Evolutionary conservation across 2,113 vertebrate species (phyloP), one percentile per base, ranked within the genome.

Genomic region (Prunella fulvescens): DNA sequence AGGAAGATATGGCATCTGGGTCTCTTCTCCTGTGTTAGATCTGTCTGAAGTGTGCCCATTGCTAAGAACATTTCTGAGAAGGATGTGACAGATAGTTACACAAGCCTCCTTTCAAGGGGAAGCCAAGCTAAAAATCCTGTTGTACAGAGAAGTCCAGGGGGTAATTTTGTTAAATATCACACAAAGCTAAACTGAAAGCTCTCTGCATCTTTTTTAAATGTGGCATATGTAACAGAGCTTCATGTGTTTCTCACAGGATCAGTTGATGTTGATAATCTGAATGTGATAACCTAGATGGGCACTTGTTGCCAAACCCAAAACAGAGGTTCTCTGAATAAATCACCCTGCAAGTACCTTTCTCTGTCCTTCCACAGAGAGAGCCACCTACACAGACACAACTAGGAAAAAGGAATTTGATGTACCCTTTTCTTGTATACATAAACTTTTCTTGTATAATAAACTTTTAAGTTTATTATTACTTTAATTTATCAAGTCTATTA

Each of bases 91-190:
- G 58, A 56, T 6, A 64, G 25, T 29, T n/a, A 76, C 28, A 42
- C 31, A 50, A 0, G 1, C 37, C 18, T 86, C 58, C 57, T 93
- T 95, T 77, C 90, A 87, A 82, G 54, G 47, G 50, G n/a, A 95
- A 94, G 70, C 22, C 37, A 86, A 66, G 66, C 31, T 93, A 94
- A 84, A 95, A 91, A 79, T 67, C 62, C 69, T 39, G 33, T 87
- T 95, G 80, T 37, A 42, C 40, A 45, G 42, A 82, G 20, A 8
- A 80, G 29, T 44, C 79, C 28, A 28, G 66, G 54, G 64, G 54
- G 90, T 69, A 88, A 73, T 94, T 90, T 86, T 88, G 45, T 80
- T 94, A 65, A 92, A 73, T 70, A 91, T 62, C 42, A 69, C 35
- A 53, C 22, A 90, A 90, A 90, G 66, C 42, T 90, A 77, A 88